These are phyloP conservation scores for Heteropelma amictum DNA, from an alignment of 2,888 invertebrate species.

Conservation along the genomic window DNA sequence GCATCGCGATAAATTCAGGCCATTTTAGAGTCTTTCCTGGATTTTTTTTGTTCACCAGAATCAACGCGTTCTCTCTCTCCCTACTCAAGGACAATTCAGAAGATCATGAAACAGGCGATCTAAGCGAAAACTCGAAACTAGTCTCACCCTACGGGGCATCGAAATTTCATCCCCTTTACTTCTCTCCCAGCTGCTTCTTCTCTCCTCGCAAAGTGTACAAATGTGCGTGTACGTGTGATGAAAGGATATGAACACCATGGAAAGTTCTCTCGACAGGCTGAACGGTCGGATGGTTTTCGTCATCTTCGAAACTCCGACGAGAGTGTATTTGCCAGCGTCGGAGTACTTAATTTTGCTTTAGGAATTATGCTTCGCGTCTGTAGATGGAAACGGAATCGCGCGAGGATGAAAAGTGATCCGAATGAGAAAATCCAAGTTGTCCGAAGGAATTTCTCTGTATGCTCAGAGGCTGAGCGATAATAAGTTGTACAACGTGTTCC, in stretches of 20 bases:
- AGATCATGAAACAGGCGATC: constrained; percentile 34
- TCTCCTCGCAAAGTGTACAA: neutral
- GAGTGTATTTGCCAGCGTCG: constrained; percentile 70
- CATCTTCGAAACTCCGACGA: constrained; percentile 48
- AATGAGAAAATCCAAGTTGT: constrained; percentile 30
- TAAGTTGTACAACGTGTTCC: neutral
- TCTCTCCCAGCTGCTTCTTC: neutral
- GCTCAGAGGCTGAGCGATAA: neutral
- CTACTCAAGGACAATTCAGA: neutral
- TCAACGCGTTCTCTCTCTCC: constrained; percentile 1
- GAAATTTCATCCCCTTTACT: constrained; percentile 33
- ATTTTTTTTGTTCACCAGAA: constrained; percentile 15
- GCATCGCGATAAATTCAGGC: constrained; percentile 40
- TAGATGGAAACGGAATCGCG: constrained; percentile 4
- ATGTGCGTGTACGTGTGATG: constrained; percentile 39
- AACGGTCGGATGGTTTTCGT: constrained; percentile 41
- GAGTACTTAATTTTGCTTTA: constrained; percentile 75
- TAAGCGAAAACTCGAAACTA: constrained; percentile 3
- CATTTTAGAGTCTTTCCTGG: neutral
- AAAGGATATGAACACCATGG: constrained; percentile 28
- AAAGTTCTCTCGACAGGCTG: constrained; percentile 34
- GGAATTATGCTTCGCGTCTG: constrained; percentile 70
- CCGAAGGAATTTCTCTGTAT: constrained; percentile 15
- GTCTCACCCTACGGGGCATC: constrained; percentile 10
- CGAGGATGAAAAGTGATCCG: constrained; percentile 14